These are phyloP conservation scores for Linyphia triangularis DNA, from an alignment of 2,888 invertebrate genomes.

Conservation along the genomic window DNA sequence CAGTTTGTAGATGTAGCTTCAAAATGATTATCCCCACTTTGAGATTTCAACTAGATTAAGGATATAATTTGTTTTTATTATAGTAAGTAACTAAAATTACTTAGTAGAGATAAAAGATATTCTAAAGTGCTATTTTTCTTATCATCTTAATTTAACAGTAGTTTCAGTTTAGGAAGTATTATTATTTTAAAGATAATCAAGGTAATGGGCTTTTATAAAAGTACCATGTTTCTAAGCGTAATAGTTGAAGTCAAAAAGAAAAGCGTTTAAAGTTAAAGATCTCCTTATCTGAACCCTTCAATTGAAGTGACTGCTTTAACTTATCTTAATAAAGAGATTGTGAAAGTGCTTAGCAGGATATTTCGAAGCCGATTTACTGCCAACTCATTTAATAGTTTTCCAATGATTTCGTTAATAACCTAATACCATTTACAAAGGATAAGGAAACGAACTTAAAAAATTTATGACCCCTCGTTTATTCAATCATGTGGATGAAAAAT, in stretches of 20 bases:
- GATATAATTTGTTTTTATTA: neutral
- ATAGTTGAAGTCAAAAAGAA: neutral
- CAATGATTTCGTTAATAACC: neutral
- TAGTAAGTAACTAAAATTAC: constrained; percentile 5
- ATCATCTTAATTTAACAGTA: constrained; percentile 15
- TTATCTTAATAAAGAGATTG: neutral
- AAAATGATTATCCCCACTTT: no score
- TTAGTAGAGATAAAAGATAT: neutral
- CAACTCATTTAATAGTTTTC: neutral
- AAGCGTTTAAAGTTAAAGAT: constrained; percentile 28
- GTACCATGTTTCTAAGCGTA: neutral
- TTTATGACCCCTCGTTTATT: neutral
- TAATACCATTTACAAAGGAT: neutral
- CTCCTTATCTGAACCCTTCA: constrained; percentile 18
- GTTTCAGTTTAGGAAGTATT: neutral
- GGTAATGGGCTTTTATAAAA: neutral
- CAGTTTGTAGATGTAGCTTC: neutral
- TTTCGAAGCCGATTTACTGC: neutral
- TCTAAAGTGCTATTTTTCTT: neutral
- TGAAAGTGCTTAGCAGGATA: neutral
- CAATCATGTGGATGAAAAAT: neutral
- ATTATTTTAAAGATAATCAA: neutral
- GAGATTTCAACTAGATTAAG: neutral
- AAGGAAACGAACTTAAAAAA: neutral
- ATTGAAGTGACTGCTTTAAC: constrained; percentile 2